Evolutionary conservation across 2,113 vertebrate genomes (phyloP).

Genomic region (Paradisaea rubra): DNA sequence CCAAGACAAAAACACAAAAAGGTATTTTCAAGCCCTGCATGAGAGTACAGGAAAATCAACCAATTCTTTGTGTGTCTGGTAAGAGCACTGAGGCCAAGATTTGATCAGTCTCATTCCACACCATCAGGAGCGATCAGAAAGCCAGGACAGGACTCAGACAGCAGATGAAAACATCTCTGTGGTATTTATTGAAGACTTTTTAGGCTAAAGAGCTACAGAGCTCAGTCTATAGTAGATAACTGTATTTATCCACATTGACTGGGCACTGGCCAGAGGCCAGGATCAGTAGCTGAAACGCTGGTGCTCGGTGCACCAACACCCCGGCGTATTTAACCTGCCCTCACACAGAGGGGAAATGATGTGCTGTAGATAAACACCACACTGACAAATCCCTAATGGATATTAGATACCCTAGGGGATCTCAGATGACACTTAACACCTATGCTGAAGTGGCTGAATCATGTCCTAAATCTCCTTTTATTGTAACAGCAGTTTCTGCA

Average conservation of each 20-base stretch:
- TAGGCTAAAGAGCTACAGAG: background rate
- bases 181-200: background rate
- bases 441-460: background rate
- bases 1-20: background rate
- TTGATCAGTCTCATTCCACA: background rate
- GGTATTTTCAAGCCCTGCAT: background rate
- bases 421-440: background rate
- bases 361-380: background rate
- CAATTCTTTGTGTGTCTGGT: background rate
- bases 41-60: background rate
- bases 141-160: background rate
- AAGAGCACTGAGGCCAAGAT: background rate
- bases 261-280: background rate
- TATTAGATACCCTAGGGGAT: background rate
- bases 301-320: background rate
- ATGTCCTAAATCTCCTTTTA: background rate
- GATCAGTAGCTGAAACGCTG: background rate
- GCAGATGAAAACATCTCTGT: background rate
- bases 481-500: background rate
- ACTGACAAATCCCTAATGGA: background rate
- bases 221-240: background rate
- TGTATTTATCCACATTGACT: background rate
- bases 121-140: background rate
- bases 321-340: background rate
- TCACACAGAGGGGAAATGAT: background rate